Conservation (phyloP, 2,113 vertebrate species). For the Eleginops maclovinus region DNA sequence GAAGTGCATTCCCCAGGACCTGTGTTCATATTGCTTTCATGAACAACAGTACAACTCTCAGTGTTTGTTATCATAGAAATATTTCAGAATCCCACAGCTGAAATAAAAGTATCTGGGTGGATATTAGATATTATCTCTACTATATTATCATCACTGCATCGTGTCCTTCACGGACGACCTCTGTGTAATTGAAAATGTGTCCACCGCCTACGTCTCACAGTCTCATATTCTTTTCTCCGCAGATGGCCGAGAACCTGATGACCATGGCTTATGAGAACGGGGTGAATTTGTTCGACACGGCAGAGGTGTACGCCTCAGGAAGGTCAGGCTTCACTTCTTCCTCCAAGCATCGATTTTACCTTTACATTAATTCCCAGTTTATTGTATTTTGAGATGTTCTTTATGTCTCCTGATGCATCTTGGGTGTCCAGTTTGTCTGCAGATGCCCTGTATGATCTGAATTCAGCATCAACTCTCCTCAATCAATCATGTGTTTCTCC, state of each 20-base stretch:
- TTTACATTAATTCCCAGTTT: not conserved
- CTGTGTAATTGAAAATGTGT: conserved; percentile 44
- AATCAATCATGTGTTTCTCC: conserved; percentile 44
- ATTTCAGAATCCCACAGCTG: conserved; percentile 30
- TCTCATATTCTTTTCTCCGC: conserved; percentile 62
- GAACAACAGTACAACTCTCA: conserved; percentile 16
- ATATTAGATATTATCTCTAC: conserved; percentile 15
- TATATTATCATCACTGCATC: conserved; percentile 17
- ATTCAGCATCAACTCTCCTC: not conserved
- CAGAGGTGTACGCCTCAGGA: conserved; percentile 96
- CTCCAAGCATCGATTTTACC: conserved; percentile 23
- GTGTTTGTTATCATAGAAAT: conserved; percentile 17
- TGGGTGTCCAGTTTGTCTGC: not conserved
- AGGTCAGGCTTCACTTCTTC: conserved; percentile 84
- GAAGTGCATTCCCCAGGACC: not conserved
- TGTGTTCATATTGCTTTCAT: conserved; percentile 14
- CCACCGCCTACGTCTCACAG: conserved; percentile 24
- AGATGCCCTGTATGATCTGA: not conserved
- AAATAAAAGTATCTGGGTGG: not conserved
- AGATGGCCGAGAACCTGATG: conserved; percentile 98
- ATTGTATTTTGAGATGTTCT: not conserved
- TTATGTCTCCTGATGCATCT: not conserved
- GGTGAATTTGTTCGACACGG: conserved; percentile 97
- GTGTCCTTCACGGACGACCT: conserved; percentile 40
- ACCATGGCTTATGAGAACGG: conserved; percentile 96